phyloP scores from a whole-genome alignment of 1,140 invertebrate species.

The Pseudomyrmex dendroicus region DNA sequence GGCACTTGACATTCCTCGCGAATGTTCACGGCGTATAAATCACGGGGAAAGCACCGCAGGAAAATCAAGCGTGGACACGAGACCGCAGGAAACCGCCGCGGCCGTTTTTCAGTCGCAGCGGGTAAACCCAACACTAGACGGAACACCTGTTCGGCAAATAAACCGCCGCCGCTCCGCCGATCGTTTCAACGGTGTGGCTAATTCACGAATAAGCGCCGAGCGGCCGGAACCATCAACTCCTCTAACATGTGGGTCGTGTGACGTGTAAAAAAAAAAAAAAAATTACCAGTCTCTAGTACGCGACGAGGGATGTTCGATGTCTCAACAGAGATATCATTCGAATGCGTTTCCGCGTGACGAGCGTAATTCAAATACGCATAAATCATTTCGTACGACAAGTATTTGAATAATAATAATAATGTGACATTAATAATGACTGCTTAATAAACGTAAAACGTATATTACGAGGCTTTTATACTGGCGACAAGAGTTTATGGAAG shows the following conservation, averaged over 20 bases:
- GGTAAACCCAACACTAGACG: conserved; percentile 45
- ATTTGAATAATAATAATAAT: too few species aligned
- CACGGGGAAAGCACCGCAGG: conserved; percentile 36
- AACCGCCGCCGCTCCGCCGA: background rate
- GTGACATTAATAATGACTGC: too few species aligned
- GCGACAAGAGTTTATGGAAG: too few species aligned
- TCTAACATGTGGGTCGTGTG: background rate
- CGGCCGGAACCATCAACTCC: conserved; percentile 19
- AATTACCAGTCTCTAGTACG: too few species aligned
- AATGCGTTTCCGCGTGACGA: background rate
- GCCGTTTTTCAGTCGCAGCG: conserved; percentile 41
- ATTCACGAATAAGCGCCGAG: conserved; percentile 34
- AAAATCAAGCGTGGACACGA: conserved; percentile 32
- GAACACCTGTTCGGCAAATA: conserved; percentile 63
- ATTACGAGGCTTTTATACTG: too few species aligned
- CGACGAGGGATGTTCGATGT: too few species aligned
- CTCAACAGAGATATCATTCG: too few species aligned
- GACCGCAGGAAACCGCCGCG: conserved; percentile 37
- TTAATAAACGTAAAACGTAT: too few species aligned
- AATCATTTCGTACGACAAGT: too few species aligned
- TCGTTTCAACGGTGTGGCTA: conserved; percentile 19
- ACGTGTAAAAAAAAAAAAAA: background rate
- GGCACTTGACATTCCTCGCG: conserved; percentile 13
- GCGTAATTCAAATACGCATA: background rate
- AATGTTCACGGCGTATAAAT: conserved; percentile 50